Conservation (phyloP, 2,797 vertebrate species). For the Crax fasciolata region DNA sequence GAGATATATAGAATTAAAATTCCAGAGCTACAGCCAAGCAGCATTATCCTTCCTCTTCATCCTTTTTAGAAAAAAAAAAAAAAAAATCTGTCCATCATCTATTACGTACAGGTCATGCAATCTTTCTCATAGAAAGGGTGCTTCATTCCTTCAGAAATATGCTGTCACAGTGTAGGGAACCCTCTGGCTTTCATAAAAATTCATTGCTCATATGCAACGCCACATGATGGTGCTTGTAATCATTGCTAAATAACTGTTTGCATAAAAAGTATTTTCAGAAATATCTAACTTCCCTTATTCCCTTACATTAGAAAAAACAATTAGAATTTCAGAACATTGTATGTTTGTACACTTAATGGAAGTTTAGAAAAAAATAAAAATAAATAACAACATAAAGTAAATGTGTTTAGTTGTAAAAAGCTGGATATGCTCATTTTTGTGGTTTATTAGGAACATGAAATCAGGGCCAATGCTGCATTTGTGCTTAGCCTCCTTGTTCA, state of each 20-base stretch:
- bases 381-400: not conserved
- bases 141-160: constrained; percentile 8
- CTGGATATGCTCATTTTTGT: not conserved
- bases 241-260: not conserved
- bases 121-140: not conserved
- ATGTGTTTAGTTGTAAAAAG: not conserved
- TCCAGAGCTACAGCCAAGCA: not conserved
- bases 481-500: not conserved
- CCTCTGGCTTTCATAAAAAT: not conserved
- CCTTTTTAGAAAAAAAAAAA: not conserved
- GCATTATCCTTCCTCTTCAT: not conserved
- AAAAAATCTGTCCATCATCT: not conserved
- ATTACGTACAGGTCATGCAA: not conserved
- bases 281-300: not conserved
- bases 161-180: not conserved
- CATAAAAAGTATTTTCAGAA: not conserved
- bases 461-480: not conserved
- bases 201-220: not conserved
- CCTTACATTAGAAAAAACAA: not conserved
- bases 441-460: not conserved
- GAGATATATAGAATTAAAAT: not conserved
- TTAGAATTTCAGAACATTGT: not conserved
- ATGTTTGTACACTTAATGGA: not conserved
- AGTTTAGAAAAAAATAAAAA: not conserved
- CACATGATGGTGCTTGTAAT: not conserved